These are phyloP conservation scores for Columba guinea DNA, from an alignment of 2,797 vertebrate species.

Conservation along the genomic window DNA sequence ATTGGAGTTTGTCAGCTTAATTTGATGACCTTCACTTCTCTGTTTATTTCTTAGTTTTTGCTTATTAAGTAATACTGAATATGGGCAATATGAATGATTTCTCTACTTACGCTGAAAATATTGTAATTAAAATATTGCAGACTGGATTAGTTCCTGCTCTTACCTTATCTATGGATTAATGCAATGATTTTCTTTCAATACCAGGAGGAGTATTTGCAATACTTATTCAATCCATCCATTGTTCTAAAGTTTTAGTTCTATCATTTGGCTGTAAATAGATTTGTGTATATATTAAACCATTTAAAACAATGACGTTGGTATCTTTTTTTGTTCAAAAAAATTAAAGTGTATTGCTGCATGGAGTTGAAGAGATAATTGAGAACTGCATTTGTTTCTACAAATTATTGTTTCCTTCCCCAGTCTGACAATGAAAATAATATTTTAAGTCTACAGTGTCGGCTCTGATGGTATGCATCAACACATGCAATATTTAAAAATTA, in stretches of 20 bases:
- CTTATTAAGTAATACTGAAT: conserved; percentile 1
- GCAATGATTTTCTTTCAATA: conserved; percentile 16
- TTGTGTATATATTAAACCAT: not conserved
- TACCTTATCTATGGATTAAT: conserved; percentile 31
- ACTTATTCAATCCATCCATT: not conserved
- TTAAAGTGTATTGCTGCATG: not conserved
- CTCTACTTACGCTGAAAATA: not conserved
- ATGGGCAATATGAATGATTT: not conserved
- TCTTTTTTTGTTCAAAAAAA: not conserved
- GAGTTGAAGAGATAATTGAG: not conserved
- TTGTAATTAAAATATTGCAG: conserved; percentile 37
- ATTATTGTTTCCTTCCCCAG: not conserved
- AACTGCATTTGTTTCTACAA: not conserved
- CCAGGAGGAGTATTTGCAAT: not conserved
- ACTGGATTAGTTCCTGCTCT: conserved; percentile 3
- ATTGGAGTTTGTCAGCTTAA: not conserved
- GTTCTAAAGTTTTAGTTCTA: not conserved
- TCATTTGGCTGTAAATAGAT: not conserved
- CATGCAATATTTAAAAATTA: not conserved
- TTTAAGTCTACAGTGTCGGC: not conserved
- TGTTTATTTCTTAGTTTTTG: conserved; percentile 42
- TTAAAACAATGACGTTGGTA: not conserved
- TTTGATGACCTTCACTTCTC: not conserved
- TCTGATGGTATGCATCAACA: not conserved
- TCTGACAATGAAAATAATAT: not conserved